Evolutionary conservation across 1,140 invertebrate species (phyloP).

Genomic region (Meloidogyne floridensis): DNA sequence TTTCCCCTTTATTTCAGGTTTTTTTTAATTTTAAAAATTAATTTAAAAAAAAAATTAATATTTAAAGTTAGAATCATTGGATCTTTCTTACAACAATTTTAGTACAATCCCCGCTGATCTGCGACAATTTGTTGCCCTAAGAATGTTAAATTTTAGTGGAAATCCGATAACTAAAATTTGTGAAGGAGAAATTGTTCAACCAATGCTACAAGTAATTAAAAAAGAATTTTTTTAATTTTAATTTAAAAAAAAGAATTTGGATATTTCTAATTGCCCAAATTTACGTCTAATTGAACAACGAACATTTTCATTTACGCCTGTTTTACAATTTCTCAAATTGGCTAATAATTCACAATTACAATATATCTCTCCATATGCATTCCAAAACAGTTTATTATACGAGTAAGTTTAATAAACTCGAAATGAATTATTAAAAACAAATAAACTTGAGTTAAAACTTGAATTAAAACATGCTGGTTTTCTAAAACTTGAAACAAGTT

Average conservation of each 20-base stretch:
- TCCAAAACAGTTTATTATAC: conserved; percentile 40
- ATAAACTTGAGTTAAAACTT: not conserved
- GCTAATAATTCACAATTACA: conserved; percentile 44
- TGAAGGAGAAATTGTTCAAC: conserved; percentile 48
- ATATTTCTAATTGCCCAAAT: conserved; percentile 37
- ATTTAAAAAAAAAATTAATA: conserved; percentile 6
- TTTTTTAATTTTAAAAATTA: conserved; percentile 10
- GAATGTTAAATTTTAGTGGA: conserved; percentile 49
- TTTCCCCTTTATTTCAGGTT: conserved; percentile 45
- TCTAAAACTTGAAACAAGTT: too few relatives aligned
- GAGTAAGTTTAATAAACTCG: conserved; percentile 42
- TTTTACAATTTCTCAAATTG: conserved; percentile 38
- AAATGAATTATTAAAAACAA: not conserved
- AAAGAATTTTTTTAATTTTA: not conserved
- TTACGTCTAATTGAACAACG: conserved; percentile 40
- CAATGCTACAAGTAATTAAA: conserved; percentile 39
- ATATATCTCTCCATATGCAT: conserved; percentile 50
- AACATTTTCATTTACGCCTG: conserved; percentile 46
- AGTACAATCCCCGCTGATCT: conserved; percentile 43
- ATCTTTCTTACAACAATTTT: conserved; percentile 52
- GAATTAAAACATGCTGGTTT: too few relatives aligned
- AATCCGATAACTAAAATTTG: conserved; percentile 45
- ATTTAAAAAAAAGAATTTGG: conserved; percentile 29
- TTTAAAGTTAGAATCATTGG: conserved; percentile 49
- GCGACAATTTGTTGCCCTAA: conserved; percentile 47